These are phyloP conservation scores for Iselma pallidipennis DNA, from an alignment of 2,888 invertebrate species.

Conservation along the genomic window DNA sequence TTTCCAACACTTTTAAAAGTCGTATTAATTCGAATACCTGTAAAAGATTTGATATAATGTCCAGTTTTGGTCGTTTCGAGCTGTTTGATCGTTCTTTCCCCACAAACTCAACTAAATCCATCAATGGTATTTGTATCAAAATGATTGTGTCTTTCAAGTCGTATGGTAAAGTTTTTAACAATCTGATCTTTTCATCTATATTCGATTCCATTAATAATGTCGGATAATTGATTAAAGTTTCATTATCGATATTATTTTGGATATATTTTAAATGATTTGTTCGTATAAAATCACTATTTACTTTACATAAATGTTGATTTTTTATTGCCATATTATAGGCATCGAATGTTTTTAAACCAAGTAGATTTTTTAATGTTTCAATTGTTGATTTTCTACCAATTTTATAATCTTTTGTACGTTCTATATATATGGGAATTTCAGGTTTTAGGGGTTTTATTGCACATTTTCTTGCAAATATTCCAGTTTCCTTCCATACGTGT, in stretches of 20 bases:
- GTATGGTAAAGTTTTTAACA: conserved; percentile 37
- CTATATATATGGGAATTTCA: conserved; percentile 15
- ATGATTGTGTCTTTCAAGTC: conserved; percentile 41
- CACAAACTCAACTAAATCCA: conserved; percentile 29
- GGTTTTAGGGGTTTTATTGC: not conserved
- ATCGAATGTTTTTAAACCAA: conserved; percentile 21
- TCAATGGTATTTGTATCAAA: conserved; percentile 33
- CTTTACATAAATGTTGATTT: conserved; percentile 31
- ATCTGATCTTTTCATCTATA: conserved; percentile 35
- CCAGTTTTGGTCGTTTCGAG: conserved; percentile 28
- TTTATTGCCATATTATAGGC: conserved; percentile 36
- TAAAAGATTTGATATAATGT: conserved; percentile 34
- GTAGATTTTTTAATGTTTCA: conserved; percentile 28
- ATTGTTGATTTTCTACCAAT: conserved; percentile 26
- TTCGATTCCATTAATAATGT: conserved; percentile 39
- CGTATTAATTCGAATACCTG: conserved; percentile 27
- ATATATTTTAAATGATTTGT: conserved; percentile 39
- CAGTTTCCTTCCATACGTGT: too few species aligned
- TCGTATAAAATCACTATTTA: conserved; percentile 27
- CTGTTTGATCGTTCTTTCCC: conserved; percentile 22
- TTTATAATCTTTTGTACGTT: conserved; percentile 21
- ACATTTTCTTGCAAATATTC: too few species aligned
- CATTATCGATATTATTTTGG: conserved; percentile 32
- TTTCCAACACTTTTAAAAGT: not conserved
- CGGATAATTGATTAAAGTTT: conserved; percentile 40